These are phyloP conservation scores for Epistrophe eligans DNA, from an alignment of 2,888 invertebrate genomes.

Conservation along the genomic window DNA sequence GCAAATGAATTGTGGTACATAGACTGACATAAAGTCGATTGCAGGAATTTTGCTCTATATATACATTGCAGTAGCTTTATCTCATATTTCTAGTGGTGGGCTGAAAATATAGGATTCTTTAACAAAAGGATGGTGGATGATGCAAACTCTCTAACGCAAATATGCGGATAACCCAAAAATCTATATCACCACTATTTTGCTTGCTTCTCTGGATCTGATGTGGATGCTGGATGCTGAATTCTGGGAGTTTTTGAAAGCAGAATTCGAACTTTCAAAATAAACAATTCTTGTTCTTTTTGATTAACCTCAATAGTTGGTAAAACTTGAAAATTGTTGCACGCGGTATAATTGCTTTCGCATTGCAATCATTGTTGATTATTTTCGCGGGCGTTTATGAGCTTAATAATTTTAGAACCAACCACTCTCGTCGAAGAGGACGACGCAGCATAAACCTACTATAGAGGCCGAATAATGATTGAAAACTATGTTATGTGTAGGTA, in stretches of 20 bases:
- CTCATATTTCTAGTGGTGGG: slow-evolving; percentile 19
- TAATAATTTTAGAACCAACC: background rate
- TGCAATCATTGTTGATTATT: slow-evolving; percentile 50
- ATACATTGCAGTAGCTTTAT: slow-evolving; percentile 15
- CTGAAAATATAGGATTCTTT: slow-evolving; percentile 10
- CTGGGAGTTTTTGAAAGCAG: slow-evolving; percentile 9
- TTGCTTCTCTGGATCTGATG: background rate
- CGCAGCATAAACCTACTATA: background rate
- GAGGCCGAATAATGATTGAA: slow-evolving; percentile 10
- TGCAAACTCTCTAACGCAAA: slow-evolving; percentile 52
- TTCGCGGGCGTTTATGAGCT: slow-evolving; percentile 19
- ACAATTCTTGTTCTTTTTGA: slow-evolving; percentile 42
- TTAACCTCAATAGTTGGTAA: slow-evolving; percentile 59
- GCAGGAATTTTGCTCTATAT: background rate
- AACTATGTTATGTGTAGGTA: slow-evolving; percentile 9
- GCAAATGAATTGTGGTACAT: slow-evolving; percentile 53
- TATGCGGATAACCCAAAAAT: slow-evolving; percentile 57
- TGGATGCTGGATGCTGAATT: too few relatives aligned
- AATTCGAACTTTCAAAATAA: background rate
- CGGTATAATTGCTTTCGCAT: slow-evolving; percentile 54
- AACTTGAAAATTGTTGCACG: slow-evolving; percentile 36
- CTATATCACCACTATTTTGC: background rate
- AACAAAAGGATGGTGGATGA: slow-evolving; percentile 34
- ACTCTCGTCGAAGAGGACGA: background rate
- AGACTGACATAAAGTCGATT: slow-evolving; percentile 43